Evolutionary conservation across 2,797 vertebrate species (phyloP).

Genomic region (Pangasius sanitwongsei): DNA sequence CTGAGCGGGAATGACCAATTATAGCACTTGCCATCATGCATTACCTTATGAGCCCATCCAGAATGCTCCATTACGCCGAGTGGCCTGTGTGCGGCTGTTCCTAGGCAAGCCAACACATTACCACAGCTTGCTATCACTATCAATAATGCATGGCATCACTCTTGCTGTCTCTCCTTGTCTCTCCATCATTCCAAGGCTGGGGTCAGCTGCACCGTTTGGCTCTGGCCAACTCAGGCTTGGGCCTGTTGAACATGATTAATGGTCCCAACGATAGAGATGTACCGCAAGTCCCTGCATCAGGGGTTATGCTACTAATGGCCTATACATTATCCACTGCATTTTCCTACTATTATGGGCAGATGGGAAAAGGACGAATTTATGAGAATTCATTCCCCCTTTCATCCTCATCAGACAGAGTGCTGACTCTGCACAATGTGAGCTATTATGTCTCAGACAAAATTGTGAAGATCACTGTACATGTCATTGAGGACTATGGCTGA

Average conservation of each 20-base stretch:
- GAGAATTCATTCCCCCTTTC: background rate
- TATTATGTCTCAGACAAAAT: conserved; percentile 9
- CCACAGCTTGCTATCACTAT: conserved; percentile 32
- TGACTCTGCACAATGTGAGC: conserved; percentile 19
- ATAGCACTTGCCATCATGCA: conserved; percentile 55
- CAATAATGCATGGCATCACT: conserved; percentile 58
- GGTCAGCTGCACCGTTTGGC: conserved; percentile 33
- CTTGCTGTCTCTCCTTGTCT: conserved; percentile 32
- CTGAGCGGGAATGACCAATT: conserved; percentile 53
- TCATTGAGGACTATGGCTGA: background rate
- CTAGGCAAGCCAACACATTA: conserved; percentile 52
- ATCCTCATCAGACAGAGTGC: conserved; percentile 31
- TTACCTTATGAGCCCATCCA: conserved; percentile 56
- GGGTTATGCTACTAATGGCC: conserved; percentile 54
- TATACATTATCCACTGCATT: conserved; percentile 54
- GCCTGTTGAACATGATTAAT: conserved; percentile 40
- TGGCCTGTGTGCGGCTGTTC: conserved; percentile 37
- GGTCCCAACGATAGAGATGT: conserved; percentile 47
- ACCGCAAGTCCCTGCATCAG: conserved; percentile 43
- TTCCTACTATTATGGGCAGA: conserved; percentile 10
- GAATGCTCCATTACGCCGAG: conserved; percentile 54
- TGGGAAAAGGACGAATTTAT: conserved; percentile 25
- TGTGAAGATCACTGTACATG: background rate
- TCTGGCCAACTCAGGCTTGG: conserved; percentile 22
- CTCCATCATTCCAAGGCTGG: conserved; percentile 21